Evolutionary conservation across 1,140 invertebrate species (phyloP).

Genomic region (Drosophila simulans): DNA sequence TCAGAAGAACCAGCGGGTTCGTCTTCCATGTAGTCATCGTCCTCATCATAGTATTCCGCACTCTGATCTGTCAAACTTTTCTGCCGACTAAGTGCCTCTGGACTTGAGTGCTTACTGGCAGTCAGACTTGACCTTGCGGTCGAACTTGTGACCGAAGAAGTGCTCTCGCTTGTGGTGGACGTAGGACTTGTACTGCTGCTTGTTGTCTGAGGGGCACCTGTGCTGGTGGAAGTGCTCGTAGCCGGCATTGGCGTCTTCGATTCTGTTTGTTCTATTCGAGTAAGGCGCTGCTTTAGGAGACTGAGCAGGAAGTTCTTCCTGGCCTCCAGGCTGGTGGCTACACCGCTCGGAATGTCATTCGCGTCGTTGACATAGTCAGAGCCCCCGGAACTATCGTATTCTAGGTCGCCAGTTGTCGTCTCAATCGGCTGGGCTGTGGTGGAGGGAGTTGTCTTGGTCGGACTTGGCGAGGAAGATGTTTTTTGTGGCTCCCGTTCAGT

Average conservation of each 20-base stretch:
- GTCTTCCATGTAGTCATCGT: conserved; percentile 53
- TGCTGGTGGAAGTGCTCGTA: background rate
- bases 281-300: conserved; percentile 39
- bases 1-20: conserved; percentile 35
- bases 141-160: background rate
- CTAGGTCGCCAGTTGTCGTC: conserved; percentile 10
- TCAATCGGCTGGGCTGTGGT: background rate
- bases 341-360: conserved; percentile 14
- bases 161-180: background rate
- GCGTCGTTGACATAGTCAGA: conserved; percentile 61
- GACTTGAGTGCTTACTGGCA: background rate
- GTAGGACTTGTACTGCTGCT: background rate
- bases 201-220: background rate
- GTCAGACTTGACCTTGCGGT: background rate
- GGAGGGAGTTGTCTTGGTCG: conserved; percentile 3
- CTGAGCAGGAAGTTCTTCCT: conserved; percentile 32
- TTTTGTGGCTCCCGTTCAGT: conserved; percentile 1
- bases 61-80: conserved; percentile 14
- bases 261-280: background rate
- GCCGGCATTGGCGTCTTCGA: background rate
- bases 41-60: conserved; percentile 60
- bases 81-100: background rate
- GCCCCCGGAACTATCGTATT: conserved; percentile 48
- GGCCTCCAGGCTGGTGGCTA: conserved; percentile 12
- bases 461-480: conserved; percentile 35